These are phyloP conservation scores for Geophilus truncorum DNA, from an alignment of 2,888 invertebrate genomes.

Conservation along the genomic window DNA sequence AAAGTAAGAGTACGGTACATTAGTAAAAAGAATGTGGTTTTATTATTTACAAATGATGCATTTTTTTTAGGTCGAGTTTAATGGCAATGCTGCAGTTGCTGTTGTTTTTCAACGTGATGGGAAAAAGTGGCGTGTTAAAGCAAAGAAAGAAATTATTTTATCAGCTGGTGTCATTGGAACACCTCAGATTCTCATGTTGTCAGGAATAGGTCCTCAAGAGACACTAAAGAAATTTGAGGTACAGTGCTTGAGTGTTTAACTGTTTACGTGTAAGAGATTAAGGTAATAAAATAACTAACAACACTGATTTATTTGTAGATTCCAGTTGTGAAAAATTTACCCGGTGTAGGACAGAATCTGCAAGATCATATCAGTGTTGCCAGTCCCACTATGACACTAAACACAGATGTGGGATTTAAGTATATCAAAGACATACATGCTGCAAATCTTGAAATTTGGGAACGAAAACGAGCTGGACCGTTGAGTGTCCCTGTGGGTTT, in stretches of 20 bases:
- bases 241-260: too few species aligned
- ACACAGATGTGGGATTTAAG: not conserved
- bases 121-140: not conserved
- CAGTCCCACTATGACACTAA: not conserved
- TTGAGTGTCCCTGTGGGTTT: not conserved
- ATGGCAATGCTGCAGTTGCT: not conserved
- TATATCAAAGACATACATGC: not conserved
- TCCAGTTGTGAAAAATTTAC: conserved; percentile 50
- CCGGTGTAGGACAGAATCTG: conserved; percentile 53
- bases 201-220: not conserved
- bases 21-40: not conserved
- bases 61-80: not conserved
- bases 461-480: conserved; percentile 15
- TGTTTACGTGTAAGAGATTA: too few species aligned
- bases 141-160: not conserved
- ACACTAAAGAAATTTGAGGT: not conserved
- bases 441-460: conserved; percentile 25
- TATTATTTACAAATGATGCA: not conserved
- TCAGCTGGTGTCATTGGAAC: not conserved
- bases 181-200: not conserved
- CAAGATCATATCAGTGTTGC: conserved; percentile 48
- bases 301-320: conserved; percentile 43
- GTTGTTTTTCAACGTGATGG: not conserved
- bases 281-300: too few species aligned
- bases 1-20: too few species aligned